A percentile compares a stretch with the other conserved stretches of the same genome.
phyloP scores from a whole-genome alignment of 2,113 vertebrate species.

The Erpornis zantholeuca region DNA sequence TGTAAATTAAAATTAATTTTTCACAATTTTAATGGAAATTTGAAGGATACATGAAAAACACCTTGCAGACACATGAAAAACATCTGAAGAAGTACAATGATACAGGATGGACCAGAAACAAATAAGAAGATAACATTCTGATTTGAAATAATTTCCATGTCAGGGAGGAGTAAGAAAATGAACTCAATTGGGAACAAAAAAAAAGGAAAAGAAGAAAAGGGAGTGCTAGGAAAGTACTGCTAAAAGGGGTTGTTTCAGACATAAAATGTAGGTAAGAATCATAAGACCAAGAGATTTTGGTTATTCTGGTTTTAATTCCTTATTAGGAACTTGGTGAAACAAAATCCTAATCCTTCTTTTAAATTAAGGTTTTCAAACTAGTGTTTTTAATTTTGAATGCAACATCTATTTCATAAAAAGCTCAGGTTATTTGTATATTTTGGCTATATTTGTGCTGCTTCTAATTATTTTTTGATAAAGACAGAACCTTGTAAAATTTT shows the following conservation, averaged over 20 bases:
- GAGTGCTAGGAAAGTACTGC: not conserved
- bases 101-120: not conserved
- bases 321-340: not conserved
- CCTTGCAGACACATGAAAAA: not conserved
- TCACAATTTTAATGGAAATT: not conserved
- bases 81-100: not conserved
- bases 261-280: not conserved
- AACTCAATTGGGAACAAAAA: not conserved
- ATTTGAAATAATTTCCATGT: not conserved
- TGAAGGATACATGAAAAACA: not conserved
- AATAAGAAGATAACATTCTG: not conserved
- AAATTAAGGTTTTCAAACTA: not conserved
- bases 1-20: not conserved
- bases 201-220: fast-evolving
- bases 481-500: conserved; percentile 3
- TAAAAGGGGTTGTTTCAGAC: not conserved
- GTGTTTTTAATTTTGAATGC: not conserved
- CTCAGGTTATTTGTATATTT: not conserved
- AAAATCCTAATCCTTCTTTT: not conserved
- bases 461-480: conserved; percentile 1
- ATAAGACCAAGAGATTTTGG: not conserved
- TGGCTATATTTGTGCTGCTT: not conserved
- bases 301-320: not conserved
- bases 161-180: not conserved
- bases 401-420: not conserved